Base-by-base conservation (phyloP, 2,888 invertebrate genomes). In the Drosophila recens region DNA sequence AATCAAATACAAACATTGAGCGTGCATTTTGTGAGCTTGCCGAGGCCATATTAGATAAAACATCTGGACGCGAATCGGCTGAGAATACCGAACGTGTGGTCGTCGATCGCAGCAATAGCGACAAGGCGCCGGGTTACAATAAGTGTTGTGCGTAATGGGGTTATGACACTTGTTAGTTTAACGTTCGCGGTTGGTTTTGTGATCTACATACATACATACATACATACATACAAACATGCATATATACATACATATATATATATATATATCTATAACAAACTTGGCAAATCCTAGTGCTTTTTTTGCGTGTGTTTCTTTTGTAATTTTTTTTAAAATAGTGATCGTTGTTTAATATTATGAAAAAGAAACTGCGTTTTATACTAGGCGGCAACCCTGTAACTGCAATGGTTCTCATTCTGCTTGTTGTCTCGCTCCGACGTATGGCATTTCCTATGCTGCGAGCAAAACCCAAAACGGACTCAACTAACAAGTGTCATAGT, bases 1-100 rank as follows among this genome's bases (percentile, higher is more conserved):
- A 99, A 94, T 96, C 97, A 65, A 98, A 98, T 93, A 97, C 98
- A 90, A 99, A 99, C 94, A 98, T 99, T 91, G 98, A 98, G 92
- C 95, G 96, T 91, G 98, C 98, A 68, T 99, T 99, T 94, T 96
- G 96, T 91, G 97, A 98, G 94, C 94, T 98, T 92, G 97, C 98
- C 59, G 97, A 98, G 94, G 97, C 98, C 90, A 98, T 99, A 93
- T 94, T 98, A 90, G 97, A 98, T 93, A 98, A 98, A 94, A 96
- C 97, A 75, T 95, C 97, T 66, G 96, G 96, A 15, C 95, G 96
- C 70, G 97, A 97, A 92, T 95, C 96, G 79, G 95, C 96, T 40
- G 97, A 97, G 92, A 95, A 95, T 82, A 94, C 94, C 8, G 95
- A 95, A 87, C 94, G 95, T 80, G 95, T 96, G 48, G 94, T 94